These are phyloP conservation scores for Drosophila setifemur DNA, from an alignment of 1,140 invertebrate genomes.

Conservation along the genomic window DNA sequence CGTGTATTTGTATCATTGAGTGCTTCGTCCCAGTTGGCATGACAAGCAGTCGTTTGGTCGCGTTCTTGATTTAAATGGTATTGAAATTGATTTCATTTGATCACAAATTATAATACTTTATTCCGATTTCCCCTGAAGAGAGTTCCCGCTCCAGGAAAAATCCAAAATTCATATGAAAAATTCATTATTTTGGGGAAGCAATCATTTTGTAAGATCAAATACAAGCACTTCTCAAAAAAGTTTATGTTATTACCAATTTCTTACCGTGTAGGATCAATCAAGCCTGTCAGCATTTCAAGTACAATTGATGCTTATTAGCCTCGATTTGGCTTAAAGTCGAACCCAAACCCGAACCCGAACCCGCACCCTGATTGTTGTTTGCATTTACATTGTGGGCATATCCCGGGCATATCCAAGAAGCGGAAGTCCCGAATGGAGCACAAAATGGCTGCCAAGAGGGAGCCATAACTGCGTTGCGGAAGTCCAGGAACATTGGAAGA, in stretches of 20 bases:
- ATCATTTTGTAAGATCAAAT: too few species aligned
- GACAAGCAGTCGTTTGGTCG: slow-evolving; percentile 35
- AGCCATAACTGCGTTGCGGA: slow-evolving; percentile 60
- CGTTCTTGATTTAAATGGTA: slow-evolving; percentile 70
- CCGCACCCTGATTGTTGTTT: slow-evolving; percentile 33
- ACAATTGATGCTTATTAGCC: slow-evolving; percentile 41
- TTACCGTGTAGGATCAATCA: slow-evolving; percentile 19
- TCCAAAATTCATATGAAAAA: too few species aligned
- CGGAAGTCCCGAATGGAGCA: slow-evolving; percentile 60
- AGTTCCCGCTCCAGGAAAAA: not conserved
- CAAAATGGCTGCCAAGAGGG: slow-evolving; percentile 60
- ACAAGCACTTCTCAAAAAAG: too few species aligned
- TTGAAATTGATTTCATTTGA: slow-evolving; percentile 78
- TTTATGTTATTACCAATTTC: not conserved
- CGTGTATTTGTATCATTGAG: slow-evolving; percentile 42
- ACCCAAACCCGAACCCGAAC: slow-evolving; percentile 2
- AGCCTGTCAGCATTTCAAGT: slow-evolving; percentile 7
- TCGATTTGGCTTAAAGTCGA: slow-evolving; percentile 15
- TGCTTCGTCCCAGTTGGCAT: slow-evolving; percentile 65
- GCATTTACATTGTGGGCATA: slow-evolving; percentile 25
- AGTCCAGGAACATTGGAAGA: slow-evolving; percentile 1
- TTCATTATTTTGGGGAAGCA: too few species aligned
- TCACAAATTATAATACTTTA: slow-evolving; percentile 73
- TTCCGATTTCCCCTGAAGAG: not conserved
- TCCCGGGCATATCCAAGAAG: not conserved